A percentile compares a stretch with the other conserved stretches of the same genome.
phyloP scores from a whole-genome alignment of 1,140 invertebrate species.

The Choristoneura fumiferana region DNA sequence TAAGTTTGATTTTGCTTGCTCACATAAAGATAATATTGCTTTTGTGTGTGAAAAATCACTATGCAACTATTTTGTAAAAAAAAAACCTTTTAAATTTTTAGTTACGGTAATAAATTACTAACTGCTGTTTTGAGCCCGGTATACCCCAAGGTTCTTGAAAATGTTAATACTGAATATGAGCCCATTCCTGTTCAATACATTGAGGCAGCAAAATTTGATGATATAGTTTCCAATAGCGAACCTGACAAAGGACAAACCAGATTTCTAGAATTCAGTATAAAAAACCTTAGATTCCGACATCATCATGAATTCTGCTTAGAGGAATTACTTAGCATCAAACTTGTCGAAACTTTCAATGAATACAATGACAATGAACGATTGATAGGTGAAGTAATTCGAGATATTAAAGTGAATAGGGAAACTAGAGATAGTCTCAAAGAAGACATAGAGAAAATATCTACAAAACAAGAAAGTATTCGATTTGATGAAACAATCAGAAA shows the following conservation, averaged over 20 bases:
- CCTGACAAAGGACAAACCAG: slow-evolving; percentile 33
- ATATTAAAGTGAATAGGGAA: slow-evolving; percentile 53
- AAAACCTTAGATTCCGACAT: slow-evolving; percentile 51
- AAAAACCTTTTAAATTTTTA: slow-evolving; percentile 23
- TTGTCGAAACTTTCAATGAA: slow-evolving; percentile 41
- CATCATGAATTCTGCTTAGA: slow-evolving; percentile 59
- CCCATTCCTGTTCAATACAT: slow-evolving; percentile 46
- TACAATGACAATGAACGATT: slow-evolving; percentile 35
- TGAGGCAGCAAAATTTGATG: slow-evolving; percentile 45
- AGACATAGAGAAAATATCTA: slow-evolving; percentile 47
- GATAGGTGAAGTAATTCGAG: slow-evolving; percentile 36
- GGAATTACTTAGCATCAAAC: slow-evolving; percentile 44
- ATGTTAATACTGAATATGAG: slow-evolving; percentile 26
- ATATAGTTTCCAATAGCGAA: slow-evolving; percentile 34
- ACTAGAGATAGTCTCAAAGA: slow-evolving; percentile 56
- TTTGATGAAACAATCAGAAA: slow-evolving; percentile 60
- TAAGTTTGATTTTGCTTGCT: slow-evolving; percentile 20
- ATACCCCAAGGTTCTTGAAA: slow-evolving; percentile 54
- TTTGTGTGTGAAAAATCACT: too few species aligned
- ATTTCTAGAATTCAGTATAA: slow-evolving; percentile 55
- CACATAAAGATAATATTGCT: too few species aligned
- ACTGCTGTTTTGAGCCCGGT: slow-evolving; percentile 39
- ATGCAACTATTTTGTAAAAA: neutral
- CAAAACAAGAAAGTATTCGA: slow-evolving; percentile 47
- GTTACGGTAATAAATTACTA: slow-evolving; percentile 25